Conservation (phyloP, 2,113 vertebrate species). For the Sylvietta virens region DNA sequence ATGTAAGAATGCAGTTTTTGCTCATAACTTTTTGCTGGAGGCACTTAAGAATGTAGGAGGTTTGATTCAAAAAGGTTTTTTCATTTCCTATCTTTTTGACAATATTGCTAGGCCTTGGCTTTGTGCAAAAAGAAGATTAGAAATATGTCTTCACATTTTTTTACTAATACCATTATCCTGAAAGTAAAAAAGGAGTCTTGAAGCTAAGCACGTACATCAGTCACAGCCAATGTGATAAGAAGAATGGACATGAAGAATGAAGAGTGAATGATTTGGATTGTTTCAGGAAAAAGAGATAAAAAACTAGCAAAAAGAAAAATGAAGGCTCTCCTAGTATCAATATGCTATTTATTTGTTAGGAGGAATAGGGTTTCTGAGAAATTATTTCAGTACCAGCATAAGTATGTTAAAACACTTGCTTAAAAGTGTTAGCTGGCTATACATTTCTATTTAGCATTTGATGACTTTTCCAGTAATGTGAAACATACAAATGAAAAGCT, state of each 20-base stretch:
- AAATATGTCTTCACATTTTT: not conserved
- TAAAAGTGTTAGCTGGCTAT: not conserved
- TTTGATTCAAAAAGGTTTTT: not conserved
- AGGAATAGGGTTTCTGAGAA: not conserved
- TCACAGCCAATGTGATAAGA: not conserved
- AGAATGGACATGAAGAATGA: not conserved
- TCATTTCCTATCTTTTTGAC: not conserved
- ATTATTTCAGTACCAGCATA: not conserved
- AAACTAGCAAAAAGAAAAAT: not conserved
- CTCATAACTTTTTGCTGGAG: not conserved
- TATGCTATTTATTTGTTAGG: not conserved
- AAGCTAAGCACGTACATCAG: not conserved
- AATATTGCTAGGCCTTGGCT: not conserved
- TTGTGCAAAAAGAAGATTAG: not conserved
- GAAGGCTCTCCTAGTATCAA: rapidly evolving
- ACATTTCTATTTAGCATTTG: not conserved
- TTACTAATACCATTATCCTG: not conserved
- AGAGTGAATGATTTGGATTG: not conserved
- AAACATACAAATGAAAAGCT: not conserved
- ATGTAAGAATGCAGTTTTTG: not conserved
- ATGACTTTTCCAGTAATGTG: not conserved
- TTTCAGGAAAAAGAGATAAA: not conserved
- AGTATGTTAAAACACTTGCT: not conserved
- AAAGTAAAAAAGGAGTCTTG: not conserved
- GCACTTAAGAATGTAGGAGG: not conserved